Base-by-base conservation (phyloP, 1,140 invertebrate genomes). In the Druon quercuslanigerum region DNA sequence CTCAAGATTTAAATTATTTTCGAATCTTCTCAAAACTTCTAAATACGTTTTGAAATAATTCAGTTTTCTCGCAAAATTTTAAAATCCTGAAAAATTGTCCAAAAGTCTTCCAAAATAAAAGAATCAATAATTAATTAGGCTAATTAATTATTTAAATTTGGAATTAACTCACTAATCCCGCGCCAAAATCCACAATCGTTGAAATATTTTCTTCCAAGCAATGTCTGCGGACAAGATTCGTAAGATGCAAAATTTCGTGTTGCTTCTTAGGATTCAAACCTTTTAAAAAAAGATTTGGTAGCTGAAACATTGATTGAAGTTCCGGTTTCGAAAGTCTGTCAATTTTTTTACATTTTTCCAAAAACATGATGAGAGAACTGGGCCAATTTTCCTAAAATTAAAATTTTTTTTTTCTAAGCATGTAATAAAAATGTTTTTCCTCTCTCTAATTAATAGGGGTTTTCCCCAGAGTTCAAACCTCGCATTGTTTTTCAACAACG, bases 181-280 rank as follows among this genome's bases (percentile, higher is more conserved):
- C 93, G n/a, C 96, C 96, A 82, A 97, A 92, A 91, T 97, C 96
- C 8, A 97, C 90, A 57, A 97, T 92, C n/a, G 93, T 90, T 76
- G 91, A 83, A 81, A 94, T 92, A 12, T 90, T 86, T 20, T 87
- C 72, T 66, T 91, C 78, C 57, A 87, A 74, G 81, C 94, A 95
- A 52, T 94, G 84, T 14, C 88, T 74, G 73, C 93, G 85, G 50
- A 96, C 92, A 76, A 94, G 88, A 50, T 92, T 85, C 7, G 94
- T 92, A 20, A 96, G 88, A 79, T 92, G 86, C 13, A 92, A 74
- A 75, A 96, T 94, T 92, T 96, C 95, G 73, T 96, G 94, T 80
- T 92, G 91, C 83, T 96, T 96, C 81, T 96, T 96, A 1, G 73
- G 17, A 75, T 91, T 92, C 56, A 95, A 82, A 70, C 91, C 89